A percentile compares a stretch with the other conserved stretches of the same genome.
phyloP scores from a whole-genome alignment of 1,140 invertebrate species.

The Elymnias hypermnestra region DNA sequence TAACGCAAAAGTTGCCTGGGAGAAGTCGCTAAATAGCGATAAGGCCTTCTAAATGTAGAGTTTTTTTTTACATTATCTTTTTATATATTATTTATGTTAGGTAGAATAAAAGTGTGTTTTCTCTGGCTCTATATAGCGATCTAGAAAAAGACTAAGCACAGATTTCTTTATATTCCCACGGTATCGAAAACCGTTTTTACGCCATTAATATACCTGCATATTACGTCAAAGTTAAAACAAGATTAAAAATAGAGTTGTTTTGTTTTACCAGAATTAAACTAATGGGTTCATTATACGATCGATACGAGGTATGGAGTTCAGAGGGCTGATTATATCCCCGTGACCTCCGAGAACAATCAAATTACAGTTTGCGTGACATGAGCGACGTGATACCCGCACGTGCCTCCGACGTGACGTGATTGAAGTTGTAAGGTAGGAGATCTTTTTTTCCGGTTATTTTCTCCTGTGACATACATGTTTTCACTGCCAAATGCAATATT shows the following conservation, averaged over 20 bases:
- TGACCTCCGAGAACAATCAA: constrained; percentile 16
- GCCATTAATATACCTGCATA: no score
- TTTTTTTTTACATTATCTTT: no score
- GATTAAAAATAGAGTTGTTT: constrained; percentile 12
- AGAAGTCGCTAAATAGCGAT: no score
- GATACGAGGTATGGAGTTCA: constrained; percentile 14
- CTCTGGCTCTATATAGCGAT: no score
- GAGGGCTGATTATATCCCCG: constrained; percentile 4
- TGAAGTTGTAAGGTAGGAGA: background rate
- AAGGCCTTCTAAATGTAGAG: no score
- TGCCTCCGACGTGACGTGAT: constrained; percentile 40
- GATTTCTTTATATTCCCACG: no score
- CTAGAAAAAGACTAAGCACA: no score
- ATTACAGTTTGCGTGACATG: constrained; percentile 36
- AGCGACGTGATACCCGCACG: constrained; percentile 42
- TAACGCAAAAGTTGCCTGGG: no score
- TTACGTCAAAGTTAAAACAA: background rate
- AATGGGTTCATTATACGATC: constrained; percentile 21
- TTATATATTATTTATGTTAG: no score
- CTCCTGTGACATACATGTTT: background rate
- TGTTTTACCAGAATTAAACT: constrained; percentile 2
- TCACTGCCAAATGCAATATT: no score
- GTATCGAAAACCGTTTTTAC: no score
- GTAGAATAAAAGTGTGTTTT: no score
- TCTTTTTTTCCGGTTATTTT: constrained; percentile 2